phyloP scores from a whole-genome alignment of 2,888 invertebrate genomes.

The Bugulina stolonifera region DNA sequence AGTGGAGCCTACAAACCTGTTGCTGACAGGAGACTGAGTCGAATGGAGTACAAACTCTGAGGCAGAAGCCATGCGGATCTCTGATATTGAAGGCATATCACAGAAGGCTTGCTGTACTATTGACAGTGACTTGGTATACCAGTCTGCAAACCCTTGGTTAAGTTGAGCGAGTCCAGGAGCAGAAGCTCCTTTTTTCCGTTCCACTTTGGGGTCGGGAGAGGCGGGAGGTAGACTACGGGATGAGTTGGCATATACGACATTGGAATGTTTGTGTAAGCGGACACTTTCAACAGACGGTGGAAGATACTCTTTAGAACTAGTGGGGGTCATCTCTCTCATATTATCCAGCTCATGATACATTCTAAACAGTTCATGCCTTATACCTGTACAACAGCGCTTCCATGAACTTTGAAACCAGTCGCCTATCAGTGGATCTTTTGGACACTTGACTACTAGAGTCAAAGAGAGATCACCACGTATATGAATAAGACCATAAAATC shows the following conservation, averaged over 20 bases:
- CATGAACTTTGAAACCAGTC: not conserved
- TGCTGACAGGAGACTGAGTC: not conserved
- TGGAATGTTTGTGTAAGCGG: not conserved
- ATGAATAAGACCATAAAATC: not conserved
- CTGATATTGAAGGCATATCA: not conserved
- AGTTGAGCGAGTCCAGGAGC: not conserved
- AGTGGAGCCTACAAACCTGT: not conserved
- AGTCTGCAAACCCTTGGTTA: not conserved
- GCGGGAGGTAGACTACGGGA: not conserved
- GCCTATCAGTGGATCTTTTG: not conserved
- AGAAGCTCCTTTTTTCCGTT: not conserved
- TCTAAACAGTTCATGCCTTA: not conserved
- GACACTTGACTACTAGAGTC: not conserved
- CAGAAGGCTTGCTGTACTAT: not conserved
- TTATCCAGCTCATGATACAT: not conserved
- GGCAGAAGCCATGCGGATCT: not conserved
- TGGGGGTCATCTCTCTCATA: not conserved
- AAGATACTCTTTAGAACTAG: not conserved
- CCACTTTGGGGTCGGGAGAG: not conserved
- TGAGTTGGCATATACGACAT: not conserved
- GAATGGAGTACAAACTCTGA: not conserved
- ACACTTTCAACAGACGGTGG: not conserved
- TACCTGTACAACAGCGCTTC: not conserved
- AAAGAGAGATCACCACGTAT: constrained; percentile 9
- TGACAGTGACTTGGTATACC: not conserved